Base-by-base conservation (phyloP, 2,797 vertebrate genomes). In the Acanthurus tractus region DNA sequence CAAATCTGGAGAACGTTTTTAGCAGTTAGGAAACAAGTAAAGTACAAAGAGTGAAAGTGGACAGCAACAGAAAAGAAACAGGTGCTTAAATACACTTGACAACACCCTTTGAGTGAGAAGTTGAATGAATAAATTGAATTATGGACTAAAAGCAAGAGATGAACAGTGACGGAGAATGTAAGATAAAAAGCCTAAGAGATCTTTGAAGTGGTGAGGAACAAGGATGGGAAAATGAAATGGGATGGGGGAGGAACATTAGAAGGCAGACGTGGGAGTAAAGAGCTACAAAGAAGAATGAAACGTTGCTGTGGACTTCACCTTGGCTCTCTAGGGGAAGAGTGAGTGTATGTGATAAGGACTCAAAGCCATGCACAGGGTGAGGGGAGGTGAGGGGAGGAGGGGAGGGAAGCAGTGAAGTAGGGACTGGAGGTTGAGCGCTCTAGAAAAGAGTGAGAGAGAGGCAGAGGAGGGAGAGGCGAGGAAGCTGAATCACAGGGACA, bases 401-500 rank as follows among this genome's bases (percentile, higher is more conserved):
- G 36, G 64, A 40, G 59, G 67, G 63, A 29, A 12, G 75, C 55
- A 20, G 79, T 17, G 68, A 49, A 56, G 79, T 46, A 61, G 23
- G 22, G 58, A 61, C 74, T 68, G 71, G 71, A 85, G 81, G 73
- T 61, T 78, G 63, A 86, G 82, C 25, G 14, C 50, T 78, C 25
- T 52, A 65, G 29, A 34, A 34, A 63, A 82, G 46, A 82, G 64
- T 15, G 36, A 79, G 78, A 79, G 70, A 59, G 67, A 64, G 70
- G 63, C 14, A 42, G 69, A 78, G 62, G 76, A 84, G 64, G 46
- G 73, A 68, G 79, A 45, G 50, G 42, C 42, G 58, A 80, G 79
- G 82, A 78, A 81, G 76, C 65, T 86, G 88, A 88, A 86, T 83
- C 81, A 70, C 76, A 86, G 72, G 25, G 77, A 71, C 74, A 81